These are phyloP conservation scores for Phania funesta DNA, from an alignment of 2,888 invertebrate genomes.

Conservation along the genomic window DNA sequence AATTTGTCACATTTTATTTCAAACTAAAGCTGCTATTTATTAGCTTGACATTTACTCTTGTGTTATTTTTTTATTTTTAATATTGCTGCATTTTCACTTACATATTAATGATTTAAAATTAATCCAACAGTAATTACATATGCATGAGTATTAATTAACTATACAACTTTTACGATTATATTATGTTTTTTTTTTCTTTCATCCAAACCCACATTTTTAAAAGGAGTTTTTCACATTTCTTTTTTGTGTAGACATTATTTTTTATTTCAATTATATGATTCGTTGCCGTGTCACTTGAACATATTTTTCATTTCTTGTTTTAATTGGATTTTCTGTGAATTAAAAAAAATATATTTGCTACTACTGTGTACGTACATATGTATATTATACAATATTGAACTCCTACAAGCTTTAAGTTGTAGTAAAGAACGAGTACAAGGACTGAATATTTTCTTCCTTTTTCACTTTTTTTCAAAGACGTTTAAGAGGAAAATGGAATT, in stretches of 20 bases:
- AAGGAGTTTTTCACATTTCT: background rate
- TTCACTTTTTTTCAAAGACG: slow-evolving; percentile 42
- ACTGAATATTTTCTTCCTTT: slow-evolving; percentile 64
- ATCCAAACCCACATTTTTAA: background rate
- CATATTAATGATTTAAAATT: background rate
- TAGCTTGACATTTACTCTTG: background rate
- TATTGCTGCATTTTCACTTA: background rate
- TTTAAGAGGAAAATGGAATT: slow-evolving; percentile 14
- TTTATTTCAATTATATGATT: slow-evolving; percentile 15
- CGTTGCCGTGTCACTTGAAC: slow-evolving; percentile 32
- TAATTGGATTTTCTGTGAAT: slow-evolving; percentile 45
- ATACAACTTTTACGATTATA: background rate
- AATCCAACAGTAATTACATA: background rate
- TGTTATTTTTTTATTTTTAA: background rate
- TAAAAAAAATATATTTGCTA: slow-evolving; percentile 26
- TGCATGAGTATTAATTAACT: background rate
- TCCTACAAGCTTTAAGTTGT: slow-evolving; percentile 70
- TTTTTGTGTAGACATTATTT: background rate
- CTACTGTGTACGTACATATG: slow-evolving; percentile 38
- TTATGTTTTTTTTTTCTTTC: background rate
- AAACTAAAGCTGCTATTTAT: slow-evolving; percentile 30
- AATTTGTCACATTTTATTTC: slow-evolving; percentile 11
- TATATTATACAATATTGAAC: slow-evolving; percentile 71
- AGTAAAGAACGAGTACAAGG: slow-evolving; percentile 71
- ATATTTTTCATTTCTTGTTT: slow-evolving; percentile 37